Conservation (phyloP, 1,140 invertebrate genomes). For the Hyles euphorbiae region DNA sequence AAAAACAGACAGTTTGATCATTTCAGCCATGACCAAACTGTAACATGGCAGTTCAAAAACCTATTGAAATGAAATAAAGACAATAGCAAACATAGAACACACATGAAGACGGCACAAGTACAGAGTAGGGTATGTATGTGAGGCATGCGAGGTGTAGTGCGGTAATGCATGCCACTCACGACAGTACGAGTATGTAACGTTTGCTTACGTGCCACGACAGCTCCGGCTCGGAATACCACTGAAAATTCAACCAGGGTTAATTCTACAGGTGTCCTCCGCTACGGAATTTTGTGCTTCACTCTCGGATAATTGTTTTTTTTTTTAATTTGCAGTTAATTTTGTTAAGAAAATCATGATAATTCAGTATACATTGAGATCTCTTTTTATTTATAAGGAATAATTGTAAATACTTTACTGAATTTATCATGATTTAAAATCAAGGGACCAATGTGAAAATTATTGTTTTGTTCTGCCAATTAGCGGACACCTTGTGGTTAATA, state of each 20-base stretch:
- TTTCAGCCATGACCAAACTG: too few relatives aligned
- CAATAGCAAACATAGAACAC: constrained; percentile 32
- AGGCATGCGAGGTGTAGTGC: constrained; percentile 48
- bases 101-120: constrained; percentile 41
- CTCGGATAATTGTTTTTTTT: too few relatives aligned
- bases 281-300: background rate
- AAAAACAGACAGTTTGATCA: too few relatives aligned
- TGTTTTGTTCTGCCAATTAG: too few relatives aligned
- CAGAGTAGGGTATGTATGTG: constrained; percentile 54
- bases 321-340: too few relatives aligned
- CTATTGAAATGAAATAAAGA: constrained; percentile 14
- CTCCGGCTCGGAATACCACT: constrained; percentile 67
- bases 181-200: constrained; percentile 51
- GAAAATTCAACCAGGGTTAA: constrained; percentile 68
- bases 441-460: too few relatives aligned
- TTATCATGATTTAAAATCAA: too few relatives aligned
- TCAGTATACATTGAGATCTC: too few relatives aligned
- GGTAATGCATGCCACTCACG: constrained; percentile 67
- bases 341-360: too few relatives aligned
- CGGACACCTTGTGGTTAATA: too few relatives aligned
- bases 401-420: too few relatives aligned
- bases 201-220: constrained; percentile 69
- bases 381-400: too few relatives aligned
- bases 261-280: constrained; percentile 43
- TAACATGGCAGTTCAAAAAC: constrained; percentile 24